Evolutionary conservation across 2,113 vertebrate species (phyloP).

Genomic region (Tenrec ecaudatus): DNA sequence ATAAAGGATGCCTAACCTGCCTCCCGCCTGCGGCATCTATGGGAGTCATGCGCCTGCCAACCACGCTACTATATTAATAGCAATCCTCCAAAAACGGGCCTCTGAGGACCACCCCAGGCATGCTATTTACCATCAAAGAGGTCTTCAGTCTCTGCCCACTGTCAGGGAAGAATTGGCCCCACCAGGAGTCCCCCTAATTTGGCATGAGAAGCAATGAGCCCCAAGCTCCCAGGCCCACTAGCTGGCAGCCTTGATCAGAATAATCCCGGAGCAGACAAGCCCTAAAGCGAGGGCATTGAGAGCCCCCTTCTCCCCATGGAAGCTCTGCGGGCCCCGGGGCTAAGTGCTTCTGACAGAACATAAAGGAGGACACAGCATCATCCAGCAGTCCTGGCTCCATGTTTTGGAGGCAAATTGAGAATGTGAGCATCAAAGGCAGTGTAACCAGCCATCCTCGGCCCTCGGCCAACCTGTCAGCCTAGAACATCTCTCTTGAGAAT

Average conservation of each 20-base stretch:
- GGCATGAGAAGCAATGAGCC: not conserved
- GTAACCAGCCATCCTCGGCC: fast-evolving
- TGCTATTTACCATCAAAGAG: constrained; percentile 10
- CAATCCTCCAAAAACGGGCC: not conserved
- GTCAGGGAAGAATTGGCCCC: not conserved
- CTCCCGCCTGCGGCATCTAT: constrained; percentile 27
- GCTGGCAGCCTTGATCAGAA: not conserved
- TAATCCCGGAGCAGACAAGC: not conserved
- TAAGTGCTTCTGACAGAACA: not conserved
- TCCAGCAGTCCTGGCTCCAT: not conserved
- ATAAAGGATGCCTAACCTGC: constrained; percentile 25
- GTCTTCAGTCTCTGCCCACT: not conserved
- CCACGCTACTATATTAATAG: constrained; percentile 13
- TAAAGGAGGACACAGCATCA: not conserved
- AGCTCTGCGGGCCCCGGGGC: not conserved
- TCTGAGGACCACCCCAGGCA: not conserved
- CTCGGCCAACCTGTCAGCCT: no score
- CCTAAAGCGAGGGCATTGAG: not conserved
- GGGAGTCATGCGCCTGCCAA: constrained; percentile 1
- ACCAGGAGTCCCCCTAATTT: not conserved
- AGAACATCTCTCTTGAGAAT: not conserved
- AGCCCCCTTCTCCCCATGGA: no score
- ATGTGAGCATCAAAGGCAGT: not conserved
- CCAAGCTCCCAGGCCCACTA: not conserved
- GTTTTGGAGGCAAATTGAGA: not conserved